Percentiles rank a stretch among this genome's conserved stretches.
These are phyloP conservation scores for Xyliphius kryptos DNA, from an alignment of 2,113 vertebrate genomes.

Conservation along the genomic window DNA sequence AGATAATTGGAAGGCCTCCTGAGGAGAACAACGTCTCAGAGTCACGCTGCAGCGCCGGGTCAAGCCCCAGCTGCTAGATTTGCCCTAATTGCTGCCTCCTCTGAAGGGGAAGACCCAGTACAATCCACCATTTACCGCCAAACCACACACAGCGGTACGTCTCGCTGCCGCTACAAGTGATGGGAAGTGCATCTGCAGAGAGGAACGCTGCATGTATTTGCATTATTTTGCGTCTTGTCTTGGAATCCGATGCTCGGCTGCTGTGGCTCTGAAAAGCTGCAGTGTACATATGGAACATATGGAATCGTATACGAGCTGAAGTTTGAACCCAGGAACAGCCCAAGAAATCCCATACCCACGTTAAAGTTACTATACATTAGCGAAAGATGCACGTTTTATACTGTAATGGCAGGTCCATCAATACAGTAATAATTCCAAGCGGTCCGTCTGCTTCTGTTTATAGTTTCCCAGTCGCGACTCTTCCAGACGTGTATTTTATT, in stretches of 20 bases:
- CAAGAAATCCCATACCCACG: too few species aligned
- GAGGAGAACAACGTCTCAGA: constrained; percentile 40
- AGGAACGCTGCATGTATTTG: neutral
- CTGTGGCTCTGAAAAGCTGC: neutral
- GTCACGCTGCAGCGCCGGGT: constrained; percentile 44
- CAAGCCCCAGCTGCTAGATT: constrained; percentile 44
- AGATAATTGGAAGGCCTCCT: constrained; percentile 57
- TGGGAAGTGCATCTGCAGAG: neutral
- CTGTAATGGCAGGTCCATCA: too few species aligned
- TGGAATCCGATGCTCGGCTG: neutral
- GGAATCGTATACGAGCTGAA: too few species aligned
- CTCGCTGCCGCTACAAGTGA: constrained; percentile 1
- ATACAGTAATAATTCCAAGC: too few species aligned
- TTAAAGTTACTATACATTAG: too few species aligned
- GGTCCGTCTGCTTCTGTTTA: too few species aligned
- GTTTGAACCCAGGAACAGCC: too few species aligned
- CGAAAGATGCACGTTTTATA: too few species aligned
- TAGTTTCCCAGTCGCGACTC: too few species aligned
- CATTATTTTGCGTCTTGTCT: too few species aligned
- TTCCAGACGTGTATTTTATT: too few species aligned
- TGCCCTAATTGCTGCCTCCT: constrained; percentile 33
- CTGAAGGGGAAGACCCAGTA: constrained; percentile 20
- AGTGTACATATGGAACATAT: too few species aligned
- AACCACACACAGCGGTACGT: neutral
- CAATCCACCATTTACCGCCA: constrained; percentile 12